These are phyloP conservation scores for Poeciliopsis prolifica DNA, from an alignment of 2,113 vertebrate species.

Conservation along the genomic window DNA sequence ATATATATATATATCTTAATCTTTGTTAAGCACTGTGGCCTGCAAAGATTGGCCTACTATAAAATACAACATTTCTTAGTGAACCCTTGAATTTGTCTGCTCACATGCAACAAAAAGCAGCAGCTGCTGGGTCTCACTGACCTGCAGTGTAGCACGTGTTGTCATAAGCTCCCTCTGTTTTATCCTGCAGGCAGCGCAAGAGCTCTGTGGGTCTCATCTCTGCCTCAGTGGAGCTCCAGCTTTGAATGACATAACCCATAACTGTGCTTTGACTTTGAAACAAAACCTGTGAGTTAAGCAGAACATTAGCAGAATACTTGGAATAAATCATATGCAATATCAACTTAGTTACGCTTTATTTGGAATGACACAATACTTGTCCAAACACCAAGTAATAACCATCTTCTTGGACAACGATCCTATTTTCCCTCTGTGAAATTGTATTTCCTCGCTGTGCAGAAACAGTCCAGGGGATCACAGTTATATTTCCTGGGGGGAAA, in stretches of 20 bases:
- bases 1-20: not conserved
- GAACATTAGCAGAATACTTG: slow-evolving; percentile 64
- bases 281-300: slow-evolving; percentile 65
- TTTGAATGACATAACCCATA: slow-evolving; percentile 66
- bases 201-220: slow-evolving; percentile 36
- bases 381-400: slow-evolving; percentile 78
- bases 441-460: slow-evolving; percentile 64
- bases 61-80: not conserved
- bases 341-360: slow-evolving; percentile 56
- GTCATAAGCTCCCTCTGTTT: slow-evolving; percentile 31
- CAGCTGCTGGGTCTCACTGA: slow-evolving; percentile 44
- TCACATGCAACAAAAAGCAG: slow-evolving; percentile 1
- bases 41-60: not conserved
- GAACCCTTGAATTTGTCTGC: not conserved
- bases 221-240: slow-evolving; percentile 32
- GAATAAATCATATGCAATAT: slow-evolving; percentile 57
- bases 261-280: slow-evolving; percentile 54
- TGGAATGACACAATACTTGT: slow-evolving; percentile 70
- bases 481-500: slow-evolving; percentile 71
- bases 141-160: slow-evolving; percentile 71
- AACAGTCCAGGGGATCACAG: slow-evolving; percentile 74
- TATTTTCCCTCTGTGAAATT: slow-evolving; percentile 72
- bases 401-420: slow-evolving; percentile 74
- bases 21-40: not conserved
- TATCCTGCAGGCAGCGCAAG: slow-evolving; percentile 65